A percentile compares a stretch with the other conserved stretches of the same genome.
Conservation (phyloP, 2,888 invertebrate species). For the Meteorus colon region DNA sequence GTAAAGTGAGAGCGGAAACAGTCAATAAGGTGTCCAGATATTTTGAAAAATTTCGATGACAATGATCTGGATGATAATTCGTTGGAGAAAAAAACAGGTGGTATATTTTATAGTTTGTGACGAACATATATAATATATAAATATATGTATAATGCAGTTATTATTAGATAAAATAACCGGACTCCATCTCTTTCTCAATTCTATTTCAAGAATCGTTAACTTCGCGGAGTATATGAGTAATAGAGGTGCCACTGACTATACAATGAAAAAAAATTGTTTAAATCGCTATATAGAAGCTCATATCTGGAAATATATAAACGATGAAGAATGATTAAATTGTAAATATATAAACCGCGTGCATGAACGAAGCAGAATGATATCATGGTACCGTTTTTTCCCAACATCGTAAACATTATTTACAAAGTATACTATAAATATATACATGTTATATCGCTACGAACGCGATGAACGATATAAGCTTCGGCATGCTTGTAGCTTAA, state of each 20-base stretch:
- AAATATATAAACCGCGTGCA: not conserved
- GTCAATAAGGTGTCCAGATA: conserved; percentile 1
- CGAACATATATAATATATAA: not conserved
- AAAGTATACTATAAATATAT: conserved; percentile 16
- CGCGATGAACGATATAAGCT: conserved; percentile 27
- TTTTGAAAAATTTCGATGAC: conserved; percentile 20
- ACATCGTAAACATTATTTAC: conserved; percentile 7
- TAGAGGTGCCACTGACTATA: not conserved
- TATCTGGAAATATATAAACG: not conserved
- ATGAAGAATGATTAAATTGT: not conserved
- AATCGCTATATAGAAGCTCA: not conserved
- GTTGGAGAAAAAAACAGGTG: conserved; percentile 14
- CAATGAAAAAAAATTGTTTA: conserved; percentile 7
- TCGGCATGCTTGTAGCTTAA: conserved; percentile 17
- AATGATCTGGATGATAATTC: conserved; percentile 28
- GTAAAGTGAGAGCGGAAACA: not conserved
- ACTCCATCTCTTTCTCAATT: conserved; percentile 27
- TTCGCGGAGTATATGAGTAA: not conserved
- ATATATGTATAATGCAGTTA: not conserved
- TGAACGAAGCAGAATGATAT: conserved; percentile 10
- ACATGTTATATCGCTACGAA: not conserved
- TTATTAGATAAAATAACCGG: conserved; percentile 24
- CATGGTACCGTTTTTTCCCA: conserved; percentile 1
- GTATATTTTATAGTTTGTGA: not conserved
- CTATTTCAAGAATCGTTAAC: conserved; percentile 25